These are phyloP conservation scores for Drepanosiphum platanoidis DNA, from an alignment of 2,888 invertebrate genomes.

Conservation along the genomic window DNA sequence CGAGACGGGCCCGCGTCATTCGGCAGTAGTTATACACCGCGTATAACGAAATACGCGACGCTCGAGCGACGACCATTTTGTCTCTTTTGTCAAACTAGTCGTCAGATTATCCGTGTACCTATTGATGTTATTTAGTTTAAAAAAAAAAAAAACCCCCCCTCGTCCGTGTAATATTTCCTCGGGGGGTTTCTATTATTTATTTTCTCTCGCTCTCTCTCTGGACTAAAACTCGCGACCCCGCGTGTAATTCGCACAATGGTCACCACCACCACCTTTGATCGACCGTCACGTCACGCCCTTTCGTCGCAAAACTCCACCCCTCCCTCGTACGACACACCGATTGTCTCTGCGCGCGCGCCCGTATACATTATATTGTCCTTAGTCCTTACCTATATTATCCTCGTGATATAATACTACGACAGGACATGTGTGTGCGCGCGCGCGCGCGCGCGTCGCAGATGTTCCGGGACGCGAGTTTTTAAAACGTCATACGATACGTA, in stretches of 20 bases:
- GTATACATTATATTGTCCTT: not conserved
- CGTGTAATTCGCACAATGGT: conserved; percentile 60
- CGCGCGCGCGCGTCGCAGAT: conserved; percentile 41
- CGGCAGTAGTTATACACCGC: no score
- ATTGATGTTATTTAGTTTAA: conserved; percentile 46
- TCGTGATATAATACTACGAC: not conserved
- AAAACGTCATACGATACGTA: conserved; percentile 40
- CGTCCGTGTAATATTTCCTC: not conserved
- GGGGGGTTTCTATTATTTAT: no score
- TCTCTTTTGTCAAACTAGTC: conserved; percentile 45
- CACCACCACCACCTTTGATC: conserved; percentile 53
- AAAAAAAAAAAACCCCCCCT: not conserved
- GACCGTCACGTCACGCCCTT: conserved; percentile 55
- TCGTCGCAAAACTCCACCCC: conserved; percentile 59
- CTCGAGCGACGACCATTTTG: conserved; percentile 49
- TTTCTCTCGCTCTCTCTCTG: not conserved
- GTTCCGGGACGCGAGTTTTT: conserved; percentile 58
- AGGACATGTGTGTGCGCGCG: not conserved
- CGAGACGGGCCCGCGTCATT: not conserved
- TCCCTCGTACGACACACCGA: not conserved
- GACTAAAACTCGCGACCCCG: not conserved
- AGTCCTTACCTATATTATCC: not conserved
- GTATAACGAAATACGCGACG: no score
- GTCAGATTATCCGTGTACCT: conserved; percentile 56
- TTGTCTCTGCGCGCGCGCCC: not conserved